These are phyloP conservation scores for Malacoctenus gilli DNA, from an alignment of 2,797 vertebrate species.

Conservation along the genomic window DNA sequence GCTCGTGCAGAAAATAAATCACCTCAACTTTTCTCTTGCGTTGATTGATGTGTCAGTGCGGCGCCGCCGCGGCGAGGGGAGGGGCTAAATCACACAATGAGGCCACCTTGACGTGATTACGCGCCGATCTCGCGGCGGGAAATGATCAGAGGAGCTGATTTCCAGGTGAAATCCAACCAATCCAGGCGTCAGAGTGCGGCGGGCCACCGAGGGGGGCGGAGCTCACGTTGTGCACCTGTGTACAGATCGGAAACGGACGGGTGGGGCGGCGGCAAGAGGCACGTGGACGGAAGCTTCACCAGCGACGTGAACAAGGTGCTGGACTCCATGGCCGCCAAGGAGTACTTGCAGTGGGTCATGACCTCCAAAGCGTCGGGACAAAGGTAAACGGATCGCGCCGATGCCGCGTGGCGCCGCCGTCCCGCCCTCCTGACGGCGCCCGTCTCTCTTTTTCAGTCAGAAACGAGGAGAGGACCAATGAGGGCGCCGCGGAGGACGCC, in stretches of 20 bases:
- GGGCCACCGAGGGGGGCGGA: constrained; percentile 2
- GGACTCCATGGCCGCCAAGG: constrained; percentile 92
- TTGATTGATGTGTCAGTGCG: constrained; percentile 60
- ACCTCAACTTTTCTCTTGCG: constrained; percentile 64
- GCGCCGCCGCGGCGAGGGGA: too few relatives aligned
- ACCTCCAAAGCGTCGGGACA: constrained; percentile 83
- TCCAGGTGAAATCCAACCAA: not conserved
- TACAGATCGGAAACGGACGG: constrained; percentile 84
- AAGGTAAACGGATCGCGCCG: too few relatives aligned
- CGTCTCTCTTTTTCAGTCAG: constrained; percentile 65
- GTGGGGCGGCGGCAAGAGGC: constrained; percentile 81
- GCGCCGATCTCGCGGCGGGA: too few relatives aligned
- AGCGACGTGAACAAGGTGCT: constrained; percentile 95
- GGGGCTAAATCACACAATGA: too few relatives aligned
- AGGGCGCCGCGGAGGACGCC: constrained; percentile 41
- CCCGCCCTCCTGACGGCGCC: too few relatives aligned
- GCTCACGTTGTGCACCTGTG: constrained; percentile 63
- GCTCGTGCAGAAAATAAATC: constrained; percentile 77
- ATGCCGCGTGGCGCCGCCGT: too few relatives aligned
- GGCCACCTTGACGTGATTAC: too few relatives aligned
- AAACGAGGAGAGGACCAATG: constrained; percentile 66
- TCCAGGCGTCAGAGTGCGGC: constrained; percentile 17
- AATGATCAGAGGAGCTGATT: not conserved
- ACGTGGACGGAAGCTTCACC: constrained; percentile 96
- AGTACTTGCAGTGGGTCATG: constrained; percentile 96